phyloP scores from a whole-genome alignment of 2,797 vertebrate genomes.

The Florisuga fusca region DNA sequence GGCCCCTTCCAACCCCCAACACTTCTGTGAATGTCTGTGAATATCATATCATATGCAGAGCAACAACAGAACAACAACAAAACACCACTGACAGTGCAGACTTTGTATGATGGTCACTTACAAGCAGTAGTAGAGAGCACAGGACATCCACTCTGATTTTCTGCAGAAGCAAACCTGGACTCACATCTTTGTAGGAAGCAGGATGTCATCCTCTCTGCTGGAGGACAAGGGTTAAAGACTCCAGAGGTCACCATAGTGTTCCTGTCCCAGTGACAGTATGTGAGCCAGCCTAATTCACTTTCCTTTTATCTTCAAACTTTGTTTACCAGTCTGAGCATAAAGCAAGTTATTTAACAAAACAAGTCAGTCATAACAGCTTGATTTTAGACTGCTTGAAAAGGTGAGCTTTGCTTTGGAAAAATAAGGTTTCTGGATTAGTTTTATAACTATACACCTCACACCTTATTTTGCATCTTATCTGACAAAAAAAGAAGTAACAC shows the following conservation, averaged over 20 bases:
- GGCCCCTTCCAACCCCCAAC: too few relatives aligned
- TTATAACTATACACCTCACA: background rate
- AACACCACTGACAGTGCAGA: background rate
- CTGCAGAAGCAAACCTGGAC: background rate
- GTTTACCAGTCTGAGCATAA: background rate
- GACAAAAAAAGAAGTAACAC: background rate
- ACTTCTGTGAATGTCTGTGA: too few relatives aligned
- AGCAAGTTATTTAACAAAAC: background rate
- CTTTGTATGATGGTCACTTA: background rate
- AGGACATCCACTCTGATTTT: background rate
- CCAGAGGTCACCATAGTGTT: background rate
- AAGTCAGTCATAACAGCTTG: background rate
- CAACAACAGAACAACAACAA: background rate
- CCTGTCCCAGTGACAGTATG: background rate
- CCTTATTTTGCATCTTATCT: background rate
- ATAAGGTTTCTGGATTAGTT: background rate
- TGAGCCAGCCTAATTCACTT: background rate
- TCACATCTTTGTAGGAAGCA: rapidly evolving
- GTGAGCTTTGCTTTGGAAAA: background rate
- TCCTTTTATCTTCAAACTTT: background rate
- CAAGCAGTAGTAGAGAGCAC: background rate
- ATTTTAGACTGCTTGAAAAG: background rate
- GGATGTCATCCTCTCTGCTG: background rate
- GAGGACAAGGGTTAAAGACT: background rate
- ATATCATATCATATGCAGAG: background rate